A percentile compares a stretch with the other conserved stretches of the same genome.
These are phyloP conservation scores for Otolemur garnettii DNA, from an alignment of 2,113 vertebrate genomes.

Conservation along the genomic window DNA sequence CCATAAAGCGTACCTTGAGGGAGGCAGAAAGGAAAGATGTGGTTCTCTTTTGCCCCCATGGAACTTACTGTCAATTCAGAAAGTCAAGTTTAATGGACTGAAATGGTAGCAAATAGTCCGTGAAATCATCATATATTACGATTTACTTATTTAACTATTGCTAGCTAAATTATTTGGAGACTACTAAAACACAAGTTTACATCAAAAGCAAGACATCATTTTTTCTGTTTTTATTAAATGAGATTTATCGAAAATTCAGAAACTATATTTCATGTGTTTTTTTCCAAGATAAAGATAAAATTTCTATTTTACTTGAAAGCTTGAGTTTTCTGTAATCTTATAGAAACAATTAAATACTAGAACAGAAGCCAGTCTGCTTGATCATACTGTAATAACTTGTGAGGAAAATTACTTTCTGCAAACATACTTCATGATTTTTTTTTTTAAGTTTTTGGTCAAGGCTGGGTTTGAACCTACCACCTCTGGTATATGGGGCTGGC, in stretches of 20 bases:
- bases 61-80: background rate
- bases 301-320: background rate
- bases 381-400: background rate
- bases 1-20: background rate
- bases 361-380: background rate
- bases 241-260: background rate
- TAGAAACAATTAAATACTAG: background rate
- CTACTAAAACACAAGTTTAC: background rate
- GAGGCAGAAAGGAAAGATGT: background rate
- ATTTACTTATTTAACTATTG: background rate
- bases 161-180: background rate
- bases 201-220: background rate
- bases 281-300: background rate
- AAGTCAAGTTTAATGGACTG: background rate
- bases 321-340: background rate
- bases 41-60: background rate
- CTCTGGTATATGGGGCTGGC: no score
- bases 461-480: no score
- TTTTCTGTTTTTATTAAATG: background rate
- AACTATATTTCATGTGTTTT: background rate
- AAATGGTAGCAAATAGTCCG: background rate
- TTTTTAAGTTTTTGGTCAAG: no score
- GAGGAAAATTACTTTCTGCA: background rate
- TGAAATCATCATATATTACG: background rate
- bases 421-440: background rate